Percentiles rank a stretch among this genome's conserved stretches.
phyloP scores from a whole-genome alignment of 2,113 vertebrate genomes.

The Mesoclemmys tuberculata region DNA sequence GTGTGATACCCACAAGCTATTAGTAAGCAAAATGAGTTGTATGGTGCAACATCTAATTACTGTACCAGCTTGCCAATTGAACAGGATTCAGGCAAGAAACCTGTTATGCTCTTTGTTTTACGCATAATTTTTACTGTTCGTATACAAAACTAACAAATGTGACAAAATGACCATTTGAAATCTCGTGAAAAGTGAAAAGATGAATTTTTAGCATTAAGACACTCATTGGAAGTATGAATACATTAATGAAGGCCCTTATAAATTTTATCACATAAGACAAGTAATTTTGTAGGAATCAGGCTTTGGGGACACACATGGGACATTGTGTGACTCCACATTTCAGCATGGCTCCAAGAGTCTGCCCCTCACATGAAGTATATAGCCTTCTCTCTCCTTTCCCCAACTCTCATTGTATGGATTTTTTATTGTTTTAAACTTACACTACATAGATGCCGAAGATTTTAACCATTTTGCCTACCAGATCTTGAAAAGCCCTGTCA shows the following conservation, averaged over 20 bases:
- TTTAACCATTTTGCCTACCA: not conserved
- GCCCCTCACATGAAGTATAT: accelerated
- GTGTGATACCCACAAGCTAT: not conserved
- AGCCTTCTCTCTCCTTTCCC: not conserved
- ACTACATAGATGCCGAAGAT: not conserved
- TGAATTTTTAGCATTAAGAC: not conserved
- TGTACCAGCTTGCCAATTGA: not conserved
- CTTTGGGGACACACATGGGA: not conserved
- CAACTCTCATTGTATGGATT: not conserved
- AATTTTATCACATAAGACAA: not conserved
- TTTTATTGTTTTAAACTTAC: not conserved
- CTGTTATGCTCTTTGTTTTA: not conserved
- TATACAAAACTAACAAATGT: not conserved
- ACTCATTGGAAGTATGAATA: not conserved
- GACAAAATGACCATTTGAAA: not conserved
- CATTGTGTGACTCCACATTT: accelerated
- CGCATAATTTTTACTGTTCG: not conserved
- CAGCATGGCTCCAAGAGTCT: not conserved
- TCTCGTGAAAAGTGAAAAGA: not conserved
- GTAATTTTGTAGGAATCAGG: not conserved
- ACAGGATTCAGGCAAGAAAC: accelerated
- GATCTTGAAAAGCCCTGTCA: not conserved
- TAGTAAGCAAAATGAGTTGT: not conserved
- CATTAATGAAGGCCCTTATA: not conserved
- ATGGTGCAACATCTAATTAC: accelerated